Evolutionary conservation across 2,113 vertebrate genomes (phyloP), one percentile per base, ranked within the genome.

Genomic region (Epinephelus cyanopodus): DNA sequence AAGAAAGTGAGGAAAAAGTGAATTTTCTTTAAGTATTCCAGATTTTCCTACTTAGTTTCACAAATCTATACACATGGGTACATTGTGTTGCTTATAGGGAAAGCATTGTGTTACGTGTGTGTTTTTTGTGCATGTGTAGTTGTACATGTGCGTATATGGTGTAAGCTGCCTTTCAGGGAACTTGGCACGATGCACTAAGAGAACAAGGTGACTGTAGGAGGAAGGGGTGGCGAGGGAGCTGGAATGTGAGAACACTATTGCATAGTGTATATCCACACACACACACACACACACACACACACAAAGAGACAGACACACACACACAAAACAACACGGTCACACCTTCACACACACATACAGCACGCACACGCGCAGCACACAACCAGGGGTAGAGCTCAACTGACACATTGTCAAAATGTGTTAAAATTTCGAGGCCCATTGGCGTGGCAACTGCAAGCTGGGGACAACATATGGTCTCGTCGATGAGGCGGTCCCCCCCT

Each of bases 361-460:
- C 42, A 10, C 0, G 42, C 42, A 45, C 58, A 77, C 75, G 33
- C n/a, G 62, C 77, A 85, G 67, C 64, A 85, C 76, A 83, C 90
- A 87, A 93, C 87, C 88, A 89, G 89, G 92, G 93, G 94, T 92
- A 93, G 90, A 83, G 93, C 94, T 95, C 92, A 95, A 94, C 92
- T 95, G 95, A 95, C 95, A 95, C 94, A 77, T 94, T 96, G 95
- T 96, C 95, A 96, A 94, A 94, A 96, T 92, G 95, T 96, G 95
- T 96, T 96, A 96, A 93, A 93, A 95, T 94, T 90, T 87, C 78
- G 67, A 93, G 87, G 91, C 86, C 92, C 93, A 93, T 82, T 89
- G 94, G 89, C 17, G 88, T 95, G 95, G 94, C 91, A 95, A 95
- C 90, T 80, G 93, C 95, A 96, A 95, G 93, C 95, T 95, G 95